Conservation (phyloP, 2,113 vertebrate species). For the Anhinga anhinga region DNA sequence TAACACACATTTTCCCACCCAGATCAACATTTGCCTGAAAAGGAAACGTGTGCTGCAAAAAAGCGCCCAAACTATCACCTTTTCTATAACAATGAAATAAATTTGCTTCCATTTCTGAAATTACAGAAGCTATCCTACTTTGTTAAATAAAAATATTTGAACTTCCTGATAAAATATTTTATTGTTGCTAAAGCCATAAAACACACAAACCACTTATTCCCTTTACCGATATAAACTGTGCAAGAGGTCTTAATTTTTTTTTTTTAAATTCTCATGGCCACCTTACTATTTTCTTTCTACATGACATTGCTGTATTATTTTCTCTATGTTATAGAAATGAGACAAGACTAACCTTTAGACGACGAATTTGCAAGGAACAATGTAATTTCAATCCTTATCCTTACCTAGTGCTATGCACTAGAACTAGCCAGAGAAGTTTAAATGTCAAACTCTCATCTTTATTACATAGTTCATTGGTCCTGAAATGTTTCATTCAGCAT, state of each 20-base stretch:
- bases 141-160: background rate
- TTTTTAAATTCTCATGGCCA: background rate
- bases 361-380: background rate
- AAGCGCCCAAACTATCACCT: background rate
- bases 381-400: background rate
- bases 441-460: background rate
- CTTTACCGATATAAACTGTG: background rate
- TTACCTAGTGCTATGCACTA: background rate
- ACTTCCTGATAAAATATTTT: background rate
- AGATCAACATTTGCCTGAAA: background rate
- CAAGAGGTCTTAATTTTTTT: background rate
- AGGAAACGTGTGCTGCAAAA: background rate
- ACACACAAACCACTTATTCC: background rate
- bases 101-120: background rate
- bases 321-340: background rate
- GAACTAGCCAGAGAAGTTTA: background rate
- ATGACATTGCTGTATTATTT: background rate
- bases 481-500: background rate
- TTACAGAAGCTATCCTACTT: background rate
- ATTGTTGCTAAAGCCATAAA: background rate
- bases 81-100: background rate
- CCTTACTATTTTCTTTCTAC: background rate
- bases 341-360: background rate
- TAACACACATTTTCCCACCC: background rate
- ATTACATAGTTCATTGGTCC: background rate